Base-by-base conservation (phyloP, 2,888 invertebrate genomes). In the Eristalis intricaria region DNA sequence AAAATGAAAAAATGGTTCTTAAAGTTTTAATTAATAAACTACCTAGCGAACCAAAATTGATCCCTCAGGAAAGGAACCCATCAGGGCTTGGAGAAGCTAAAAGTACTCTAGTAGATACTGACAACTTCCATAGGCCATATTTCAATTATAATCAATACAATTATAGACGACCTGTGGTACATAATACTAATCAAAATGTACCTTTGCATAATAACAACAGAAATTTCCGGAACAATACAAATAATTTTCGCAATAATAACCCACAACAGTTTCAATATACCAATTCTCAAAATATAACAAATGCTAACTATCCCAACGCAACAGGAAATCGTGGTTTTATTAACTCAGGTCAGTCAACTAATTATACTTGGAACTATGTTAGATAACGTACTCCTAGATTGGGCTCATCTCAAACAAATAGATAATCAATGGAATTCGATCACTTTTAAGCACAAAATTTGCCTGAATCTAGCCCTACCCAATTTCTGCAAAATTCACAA, bases 21-120 rank as follows among this genome's bases (percentile, higher is more conserved):
- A 75, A 66, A 26, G 1, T 66, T 19, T 56, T 75, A 19, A 60
- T 75, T 15, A 75, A 11, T 29, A 58, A 75, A 40, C 60, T 66
- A 2, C n/a, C n/a, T n/a, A n/a, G n/a, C n/a, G n/a, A n/a, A n/a
- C n/a, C 40, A 66, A 38, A n/a, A n/a, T n/a, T n/a, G n/a, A 66
- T 75, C 22, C 19, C 58, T 13, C 65, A 66, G 38, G n/a, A 38
- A 11, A 26, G 58, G 38, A 75, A 75, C 10, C 58, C 65, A 2
- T 22, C 5, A 3, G 26, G 10, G 13, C n/a, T 75, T 29, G 58
- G 64, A 43, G 68, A 76, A 76, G 66, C 68, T 15, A 32, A 23
- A 35, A 15, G 5, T 0, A 69, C 63, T 69, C 43, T 69, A 32
- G 22, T 77, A 63, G 63, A 69, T 11, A 77, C 63, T 13, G 69